Percentiles rank a stretch among this genome's conserved stretches.
phyloP scores from a whole-genome alignment of 2,888 invertebrate genomes.

The Drosophila borealis region DNA sequence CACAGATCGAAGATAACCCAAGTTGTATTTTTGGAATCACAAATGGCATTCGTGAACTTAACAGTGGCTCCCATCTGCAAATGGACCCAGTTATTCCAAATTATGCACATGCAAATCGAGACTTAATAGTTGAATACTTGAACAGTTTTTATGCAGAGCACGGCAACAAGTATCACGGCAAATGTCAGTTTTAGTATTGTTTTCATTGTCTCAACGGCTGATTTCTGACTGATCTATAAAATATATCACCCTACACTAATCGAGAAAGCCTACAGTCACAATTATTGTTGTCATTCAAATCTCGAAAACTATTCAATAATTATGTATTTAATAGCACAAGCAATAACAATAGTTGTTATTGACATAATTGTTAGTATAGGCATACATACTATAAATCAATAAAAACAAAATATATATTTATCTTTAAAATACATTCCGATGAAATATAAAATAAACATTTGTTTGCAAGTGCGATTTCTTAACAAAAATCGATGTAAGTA shows the following conservation, averaged over 20 bases:
- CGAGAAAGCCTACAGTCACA: no score
- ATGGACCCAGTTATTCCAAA: background rate
- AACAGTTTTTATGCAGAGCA: background rate
- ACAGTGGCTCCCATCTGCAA: background rate
- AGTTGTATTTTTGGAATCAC: constrained; percentile 27
- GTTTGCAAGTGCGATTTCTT: background rate
- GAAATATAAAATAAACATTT: constrained; percentile 14
- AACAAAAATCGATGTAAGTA: background rate
- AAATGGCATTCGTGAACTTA: constrained; percentile 26
- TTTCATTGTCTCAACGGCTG: background rate
- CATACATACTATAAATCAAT: no score
- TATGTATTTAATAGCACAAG: no score
- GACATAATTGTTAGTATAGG: no score
- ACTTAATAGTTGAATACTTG: background rate
- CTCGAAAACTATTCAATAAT: no score
- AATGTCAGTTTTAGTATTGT: background rate
- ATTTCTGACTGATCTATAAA: background rate
- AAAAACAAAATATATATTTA: no score
- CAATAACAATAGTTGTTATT: no score
- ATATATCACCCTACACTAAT: no score
- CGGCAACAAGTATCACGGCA: background rate
- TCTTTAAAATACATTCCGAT: constrained; percentile 6
- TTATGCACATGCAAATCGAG: no score
- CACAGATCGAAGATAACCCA: constrained; percentile 13
- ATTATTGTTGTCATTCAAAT: no score